Base-by-base conservation (phyloP, 2,888 invertebrate species). In the Philonicus albiceps region DNA sequence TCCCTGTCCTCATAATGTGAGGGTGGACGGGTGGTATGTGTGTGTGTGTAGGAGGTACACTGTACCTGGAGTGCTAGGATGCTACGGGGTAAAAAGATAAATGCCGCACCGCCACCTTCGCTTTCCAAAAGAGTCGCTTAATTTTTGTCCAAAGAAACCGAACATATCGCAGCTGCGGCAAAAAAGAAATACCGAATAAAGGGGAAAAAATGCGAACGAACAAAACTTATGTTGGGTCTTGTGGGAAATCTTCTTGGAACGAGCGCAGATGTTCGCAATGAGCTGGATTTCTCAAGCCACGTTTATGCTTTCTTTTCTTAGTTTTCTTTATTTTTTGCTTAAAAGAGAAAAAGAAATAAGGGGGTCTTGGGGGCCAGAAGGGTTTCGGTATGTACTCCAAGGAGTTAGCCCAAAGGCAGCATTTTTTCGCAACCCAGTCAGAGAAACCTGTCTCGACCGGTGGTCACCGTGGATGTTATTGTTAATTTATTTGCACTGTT, bases 191-290 rank as follows among this genome's bases (percentile, higher is more conserved):
- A 43, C 40, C 49, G 5, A n/a, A 40, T 40, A 13, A 40, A n/a
- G 13, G 16, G 16, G 2, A n/a, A 49, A 49, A 49, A 49, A 49
- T 49, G 49, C 49, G 73, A 84, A 73, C 49, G 40, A 55, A 16
- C 64, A 53, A 27, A 75, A 37, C 34, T 86, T 49, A 73, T 73
- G 80, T 27, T 76, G 22, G 55, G 86, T 80, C 86, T 86, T 86
- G 64, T 86, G 86, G 86, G 86, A 86, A 86, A 86, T 86, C 86
- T 86, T 81, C 81, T 86, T 73, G 43, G 74, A 75, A 85, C 75
- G 86, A 86, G 81, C 30, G 74, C 86, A 81, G 72, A 80, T 86
- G 72, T 34, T 43, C 73, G 73, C 72, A 84, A 73, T 73, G 53
- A 80, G 80, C 81, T 49, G 73, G 22, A 81, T 74, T 75, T 85